phyloP scores from a whole-genome alignment of 2,797 vertebrate genomes.

The Parambassis ranga region DNA sequence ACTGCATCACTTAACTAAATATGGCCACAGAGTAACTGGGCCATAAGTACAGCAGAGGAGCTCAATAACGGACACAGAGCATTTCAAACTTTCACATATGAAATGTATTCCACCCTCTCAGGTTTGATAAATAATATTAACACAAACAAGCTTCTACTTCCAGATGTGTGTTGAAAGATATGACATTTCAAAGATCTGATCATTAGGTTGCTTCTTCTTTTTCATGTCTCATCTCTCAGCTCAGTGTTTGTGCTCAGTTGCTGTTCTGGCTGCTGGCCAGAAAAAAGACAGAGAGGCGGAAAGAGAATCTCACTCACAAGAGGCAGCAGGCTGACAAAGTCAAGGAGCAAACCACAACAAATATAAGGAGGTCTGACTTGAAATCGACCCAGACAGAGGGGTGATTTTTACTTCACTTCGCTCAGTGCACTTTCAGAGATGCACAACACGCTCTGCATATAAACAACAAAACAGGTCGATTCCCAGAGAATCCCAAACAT shows the following conservation, averaged over 20 bases:
- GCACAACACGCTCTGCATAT: too few species aligned
- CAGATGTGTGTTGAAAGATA: constrained; percentile 25
- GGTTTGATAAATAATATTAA: constrained; percentile 3
- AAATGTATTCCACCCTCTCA: constrained; percentile 5
- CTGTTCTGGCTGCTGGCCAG: constrained; percentile 25
- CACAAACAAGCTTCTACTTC: constrained; percentile 24
- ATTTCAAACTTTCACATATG: constrained; percentile 10
- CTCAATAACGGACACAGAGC: neutral
- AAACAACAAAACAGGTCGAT: too few species aligned
- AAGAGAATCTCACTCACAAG: neutral
- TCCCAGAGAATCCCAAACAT: too few species aligned
- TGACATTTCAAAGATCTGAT: constrained; percentile 24
- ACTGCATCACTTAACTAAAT: constrained; percentile 47
- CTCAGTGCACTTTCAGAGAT: neutral
- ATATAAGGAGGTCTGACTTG: constrained; percentile 27
- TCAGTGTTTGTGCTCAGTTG: constrained; percentile 18
- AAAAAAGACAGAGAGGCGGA: neutral
- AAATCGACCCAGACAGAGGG: neutral
- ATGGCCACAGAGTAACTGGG: constrained; percentile 15
- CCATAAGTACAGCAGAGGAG: neutral
- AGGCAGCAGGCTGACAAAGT: neutral
- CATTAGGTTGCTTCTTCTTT: constrained; percentile 9
- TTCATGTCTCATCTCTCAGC: constrained; percentile 24
- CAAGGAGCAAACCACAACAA: constrained; percentile 2
- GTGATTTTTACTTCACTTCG: neutral